phyloP scores from a whole-genome alignment of 2,113 vertebrate genomes.

The Columbina picui region DNA sequence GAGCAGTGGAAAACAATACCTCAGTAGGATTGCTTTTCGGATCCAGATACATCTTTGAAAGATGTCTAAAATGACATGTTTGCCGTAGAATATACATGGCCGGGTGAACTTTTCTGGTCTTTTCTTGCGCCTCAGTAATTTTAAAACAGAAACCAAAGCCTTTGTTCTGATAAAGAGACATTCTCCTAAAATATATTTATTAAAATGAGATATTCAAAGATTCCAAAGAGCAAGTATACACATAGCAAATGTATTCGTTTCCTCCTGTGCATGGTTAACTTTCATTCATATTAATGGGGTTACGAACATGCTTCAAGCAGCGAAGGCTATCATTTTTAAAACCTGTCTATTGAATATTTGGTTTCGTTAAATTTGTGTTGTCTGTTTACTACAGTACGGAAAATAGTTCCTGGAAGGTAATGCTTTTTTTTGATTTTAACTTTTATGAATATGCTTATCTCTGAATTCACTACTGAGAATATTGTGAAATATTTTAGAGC shows the following conservation, averaged over 20 bases:
- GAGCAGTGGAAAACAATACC: constrained; percentile 67
- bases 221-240: constrained; percentile 19
- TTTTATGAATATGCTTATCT: not conserved
- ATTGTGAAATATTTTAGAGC: not conserved
- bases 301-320: constrained; percentile 24
- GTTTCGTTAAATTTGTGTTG: constrained; percentile 41
- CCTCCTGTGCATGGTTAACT: constrained; percentile 61
- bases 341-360: constrained; percentile 52
- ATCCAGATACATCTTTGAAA: constrained; percentile 76
- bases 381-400: not conserved
- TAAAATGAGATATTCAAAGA: constrained; percentile 73
- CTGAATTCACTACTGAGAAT: not conserved
- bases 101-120: constrained; percentile 73
- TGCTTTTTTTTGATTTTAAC: not conserved
- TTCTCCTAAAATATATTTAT: constrained; percentile 70
- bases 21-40: constrained; percentile 76
- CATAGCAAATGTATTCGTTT: constrained; percentile 38
- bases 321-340: constrained; percentile 52
- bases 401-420: not conserved
- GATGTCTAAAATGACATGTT: constrained; percentile 83
- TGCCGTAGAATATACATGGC: constrained; percentile 79
- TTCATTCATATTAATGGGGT: constrained; percentile 59
- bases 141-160: constrained; percentile 72
- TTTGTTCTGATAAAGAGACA: constrained; percentile 71
- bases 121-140: constrained; percentile 82